These are phyloP conservation scores for Turdus rufiventris DNA, from an alignment of 2,113 vertebrate species.

Conservation along the genomic window DNA sequence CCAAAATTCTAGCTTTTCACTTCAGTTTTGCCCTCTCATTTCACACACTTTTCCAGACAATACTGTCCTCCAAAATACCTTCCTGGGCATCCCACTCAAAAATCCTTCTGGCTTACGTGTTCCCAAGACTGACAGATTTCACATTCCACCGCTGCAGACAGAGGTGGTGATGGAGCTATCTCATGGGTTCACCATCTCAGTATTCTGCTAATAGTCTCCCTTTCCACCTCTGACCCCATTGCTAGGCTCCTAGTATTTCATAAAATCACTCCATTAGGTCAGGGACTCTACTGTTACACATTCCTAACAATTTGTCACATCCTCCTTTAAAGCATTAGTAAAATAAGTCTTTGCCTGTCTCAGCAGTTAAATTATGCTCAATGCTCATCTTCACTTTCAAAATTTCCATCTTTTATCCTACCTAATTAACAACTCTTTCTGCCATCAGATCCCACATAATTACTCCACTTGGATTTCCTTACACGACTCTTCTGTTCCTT, in stretches of 20 bases:
- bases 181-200: background rate
- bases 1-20: background rate
- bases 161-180: background rate
- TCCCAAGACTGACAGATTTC: background rate
- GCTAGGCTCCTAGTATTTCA: background rate
- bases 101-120: background rate
- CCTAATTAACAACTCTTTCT: constrained; percentile 19
- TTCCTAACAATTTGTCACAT: background rate
- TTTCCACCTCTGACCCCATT: background rate
- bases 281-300: background rate
- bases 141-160: background rate
- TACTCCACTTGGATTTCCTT: constrained; percentile 16
- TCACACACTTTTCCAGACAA: background rate
- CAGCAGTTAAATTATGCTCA: background rate
- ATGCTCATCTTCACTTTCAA: background rate
- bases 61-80: background rate
- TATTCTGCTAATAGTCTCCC: background rate
- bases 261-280: background rate
- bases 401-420: background rate
- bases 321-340: background rate
- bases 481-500: background rate
- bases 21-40: background rate
- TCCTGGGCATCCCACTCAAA: background rate
- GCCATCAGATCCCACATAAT: constrained; percentile 43
- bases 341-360: background rate